phyloP scores from a whole-genome alignment of 2,888 invertebrate genomes.

The Octodonta nipae region DNA sequence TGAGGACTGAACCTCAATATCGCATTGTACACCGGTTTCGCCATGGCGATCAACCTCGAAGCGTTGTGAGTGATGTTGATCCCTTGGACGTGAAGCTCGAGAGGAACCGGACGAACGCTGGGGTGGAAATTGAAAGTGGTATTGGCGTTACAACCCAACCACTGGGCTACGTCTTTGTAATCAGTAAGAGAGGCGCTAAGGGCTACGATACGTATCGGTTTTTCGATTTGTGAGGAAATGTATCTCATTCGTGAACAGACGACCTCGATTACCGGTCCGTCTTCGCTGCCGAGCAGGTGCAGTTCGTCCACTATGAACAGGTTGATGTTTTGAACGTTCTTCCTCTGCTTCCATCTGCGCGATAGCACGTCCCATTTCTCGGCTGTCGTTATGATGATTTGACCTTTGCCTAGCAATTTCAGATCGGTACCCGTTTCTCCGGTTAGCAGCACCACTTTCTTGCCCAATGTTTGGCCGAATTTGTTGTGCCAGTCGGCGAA shows the following conservation, averaged over 20 bases:
- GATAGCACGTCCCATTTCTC: slow-evolving; percentile 99
- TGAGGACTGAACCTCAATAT: slow-evolving; percentile 70
- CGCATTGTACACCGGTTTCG: slow-evolving; percentile 91
- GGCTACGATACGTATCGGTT: slow-evolving; percentile 83
- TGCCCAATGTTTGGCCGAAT: slow-evolving; percentile 65
- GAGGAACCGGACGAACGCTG: slow-evolving; percentile 84
- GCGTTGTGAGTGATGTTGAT: slow-evolving; percentile 96
- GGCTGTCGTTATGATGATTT: slow-evolving; percentile 92
- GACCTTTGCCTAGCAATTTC: slow-evolving; percentile 81
- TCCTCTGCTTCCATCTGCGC: slow-evolving; percentile 95
- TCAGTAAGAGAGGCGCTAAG: slow-evolving; percentile 77
- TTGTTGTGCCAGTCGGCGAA: slow-evolving; percentile 87
- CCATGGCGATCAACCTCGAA: slow-evolving; percentile 90
- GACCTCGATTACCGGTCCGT: slow-evolving; percentile 86
- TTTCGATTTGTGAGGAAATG: slow-evolving; percentile 86
- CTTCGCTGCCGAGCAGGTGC: slow-evolving; percentile 78
- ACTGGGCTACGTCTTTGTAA: slow-evolving; percentile 88
- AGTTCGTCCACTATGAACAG: slow-evolving; percentile 94
- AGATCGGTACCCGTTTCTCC: slow-evolving; percentile 96
- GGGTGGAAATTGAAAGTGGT: slow-evolving; percentile 98
- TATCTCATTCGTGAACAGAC: slow-evolving; percentile 81
- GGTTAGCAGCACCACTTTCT: slow-evolving; percentile 81
- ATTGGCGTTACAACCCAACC: slow-evolving; percentile 89
- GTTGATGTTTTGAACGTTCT: slow-evolving; percentile 93
- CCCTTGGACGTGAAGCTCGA: slow-evolving; percentile 93